Evolutionary conservation across 2,113 vertebrate genomes (phyloP).

Genomic region (Marmota monax): DNA sequence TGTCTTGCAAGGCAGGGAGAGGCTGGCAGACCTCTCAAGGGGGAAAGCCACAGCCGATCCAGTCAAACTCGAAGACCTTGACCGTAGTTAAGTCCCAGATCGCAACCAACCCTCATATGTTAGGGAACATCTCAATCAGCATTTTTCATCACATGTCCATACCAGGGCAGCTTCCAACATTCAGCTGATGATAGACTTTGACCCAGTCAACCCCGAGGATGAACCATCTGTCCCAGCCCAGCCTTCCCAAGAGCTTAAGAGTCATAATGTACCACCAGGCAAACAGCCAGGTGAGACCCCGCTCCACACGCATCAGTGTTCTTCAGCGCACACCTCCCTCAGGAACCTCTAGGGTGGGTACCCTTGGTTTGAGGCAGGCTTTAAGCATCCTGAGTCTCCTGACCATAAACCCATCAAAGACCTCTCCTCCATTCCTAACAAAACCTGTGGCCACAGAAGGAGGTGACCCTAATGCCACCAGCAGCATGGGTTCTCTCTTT

Average conservation of each 20-base stretch:
- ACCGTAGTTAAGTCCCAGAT: background rate
- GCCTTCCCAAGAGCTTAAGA: background rate
- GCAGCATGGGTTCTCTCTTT: background rate
- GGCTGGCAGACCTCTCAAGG: background rate
- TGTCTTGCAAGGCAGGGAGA: background rate
- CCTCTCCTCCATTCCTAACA: background rate
- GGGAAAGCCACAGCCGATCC: background rate
- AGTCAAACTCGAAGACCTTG: background rate
- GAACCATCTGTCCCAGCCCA: background rate
- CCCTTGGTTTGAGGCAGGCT: background rate
- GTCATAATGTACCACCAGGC: fast-evolving
- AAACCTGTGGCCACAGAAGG: background rate
- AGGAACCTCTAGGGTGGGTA: fast-evolving
- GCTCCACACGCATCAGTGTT: fast-evolving
- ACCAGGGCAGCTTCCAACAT: background rate
- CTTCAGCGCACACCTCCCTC: background rate
- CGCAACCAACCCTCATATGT: background rate
- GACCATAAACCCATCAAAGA: background rate
- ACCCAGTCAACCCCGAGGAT: background rate
- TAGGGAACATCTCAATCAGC: background rate
- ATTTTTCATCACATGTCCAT: background rate
- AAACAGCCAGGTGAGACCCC: fast-evolving
- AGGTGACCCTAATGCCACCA: background rate
- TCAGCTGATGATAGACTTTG: background rate
- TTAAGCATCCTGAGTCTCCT: background rate